Evolutionary conservation across 2,113 vertebrate genomes (phyloP).

Genomic region (Notechis scutatus): DNA sequence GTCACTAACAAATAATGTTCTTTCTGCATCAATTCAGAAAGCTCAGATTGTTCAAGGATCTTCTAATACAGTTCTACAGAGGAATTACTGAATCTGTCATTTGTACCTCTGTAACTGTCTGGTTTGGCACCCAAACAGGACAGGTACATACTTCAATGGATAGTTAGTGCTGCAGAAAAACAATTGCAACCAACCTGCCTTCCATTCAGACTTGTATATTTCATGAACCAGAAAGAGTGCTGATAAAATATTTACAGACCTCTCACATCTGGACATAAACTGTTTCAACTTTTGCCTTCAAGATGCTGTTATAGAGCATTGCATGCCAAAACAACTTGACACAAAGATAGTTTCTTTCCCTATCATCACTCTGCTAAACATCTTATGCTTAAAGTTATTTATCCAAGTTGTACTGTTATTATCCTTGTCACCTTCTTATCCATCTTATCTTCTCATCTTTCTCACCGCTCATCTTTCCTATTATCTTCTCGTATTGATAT

Average conservation of each 20-base stretch:
- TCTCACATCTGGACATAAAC: neutral
- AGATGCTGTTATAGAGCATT: neutral
- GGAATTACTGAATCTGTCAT: neutral
- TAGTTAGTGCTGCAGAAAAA: neutral
- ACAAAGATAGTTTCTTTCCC: neutral
- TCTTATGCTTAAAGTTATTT: neutral
- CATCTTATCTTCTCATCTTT: neutral
- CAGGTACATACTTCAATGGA: neutral
- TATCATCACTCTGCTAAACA: neutral
- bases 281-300: neutral
- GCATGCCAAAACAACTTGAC: neutral
- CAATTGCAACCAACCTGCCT: neutral
- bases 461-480: neutral
- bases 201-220: neutral
- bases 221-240: neutral
- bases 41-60: neutral
- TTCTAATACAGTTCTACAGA: neutral
- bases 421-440: neutral
- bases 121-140: neutral
- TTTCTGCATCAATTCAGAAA: neutral
- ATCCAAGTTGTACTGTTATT: neutral
- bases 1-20: neutral
- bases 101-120: neutral
- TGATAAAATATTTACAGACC: neutral
- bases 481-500: neutral